These are phyloP conservation scores for Macquaria ambigua DNA, from an alignment of 2,113 vertebrate genomes.

Conservation along the genomic window DNA sequence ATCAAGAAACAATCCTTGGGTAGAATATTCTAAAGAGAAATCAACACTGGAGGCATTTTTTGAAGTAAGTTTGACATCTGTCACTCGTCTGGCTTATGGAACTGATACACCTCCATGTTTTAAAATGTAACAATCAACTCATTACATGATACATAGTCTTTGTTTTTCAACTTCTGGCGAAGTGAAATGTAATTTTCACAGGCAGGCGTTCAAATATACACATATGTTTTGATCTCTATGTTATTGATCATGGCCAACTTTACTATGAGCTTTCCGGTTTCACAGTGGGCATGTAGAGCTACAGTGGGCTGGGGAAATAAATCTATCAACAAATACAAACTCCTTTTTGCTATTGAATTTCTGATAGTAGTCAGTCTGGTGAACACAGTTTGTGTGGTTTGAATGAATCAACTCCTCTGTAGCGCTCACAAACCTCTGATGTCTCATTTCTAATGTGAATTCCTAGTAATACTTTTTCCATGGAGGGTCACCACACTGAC, in stretches of 20 bases:
- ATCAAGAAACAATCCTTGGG: neutral
- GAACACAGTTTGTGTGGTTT: neutral
- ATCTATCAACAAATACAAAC: neutral
- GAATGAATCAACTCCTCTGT: neutral
- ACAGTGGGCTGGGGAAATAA: neutral
- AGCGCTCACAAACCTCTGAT: neutral
- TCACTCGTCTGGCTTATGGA: neutral
- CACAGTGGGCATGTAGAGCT: neutral
- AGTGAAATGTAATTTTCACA: neutral
- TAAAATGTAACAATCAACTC: too few relatives aligned
- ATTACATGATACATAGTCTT: too few relatives aligned
- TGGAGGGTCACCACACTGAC: neutral
- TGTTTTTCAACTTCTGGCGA: too few relatives aligned
- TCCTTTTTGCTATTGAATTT: neutral
- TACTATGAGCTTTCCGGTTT: neutral
- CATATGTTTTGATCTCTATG: neutral
- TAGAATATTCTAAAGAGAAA: neutral
- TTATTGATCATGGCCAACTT: neutral
- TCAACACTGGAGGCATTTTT: neutral
- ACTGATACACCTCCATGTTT: too few relatives aligned
- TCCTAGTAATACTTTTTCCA: too few relatives aligned
- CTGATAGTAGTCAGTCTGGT: neutral
- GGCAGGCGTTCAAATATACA: neutral
- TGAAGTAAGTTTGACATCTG: neutral
- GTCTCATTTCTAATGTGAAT: constrained; percentile 2